Conservation (phyloP, 1,140 invertebrate genomes). For the Protaetia brevitarsis region DNA sequence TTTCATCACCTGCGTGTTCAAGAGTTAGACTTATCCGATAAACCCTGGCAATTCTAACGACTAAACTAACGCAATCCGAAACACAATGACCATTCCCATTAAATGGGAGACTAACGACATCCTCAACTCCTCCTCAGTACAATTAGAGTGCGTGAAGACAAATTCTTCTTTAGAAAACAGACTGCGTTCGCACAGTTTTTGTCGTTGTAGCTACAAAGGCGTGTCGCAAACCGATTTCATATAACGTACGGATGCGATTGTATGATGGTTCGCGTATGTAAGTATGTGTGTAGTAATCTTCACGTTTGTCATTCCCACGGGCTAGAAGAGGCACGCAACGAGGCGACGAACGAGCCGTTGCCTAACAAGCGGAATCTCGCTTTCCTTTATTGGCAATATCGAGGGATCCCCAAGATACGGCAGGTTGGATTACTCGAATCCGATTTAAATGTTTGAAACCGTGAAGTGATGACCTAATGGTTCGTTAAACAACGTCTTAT, state of each 20-base stretch:
- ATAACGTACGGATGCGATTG: slow-evolving; percentile 2
- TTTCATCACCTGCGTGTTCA: too few relatives aligned
- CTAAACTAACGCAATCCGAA: too few relatives aligned
- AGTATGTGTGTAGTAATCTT: too few relatives aligned
- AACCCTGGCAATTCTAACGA: too few relatives aligned
- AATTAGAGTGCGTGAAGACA: neutral
- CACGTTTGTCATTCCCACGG: neutral
- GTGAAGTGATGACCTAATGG: neutral
- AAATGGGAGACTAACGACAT: neutral
- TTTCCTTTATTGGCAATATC: neutral
- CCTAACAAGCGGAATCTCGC: neutral
- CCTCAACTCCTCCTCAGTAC: neutral
- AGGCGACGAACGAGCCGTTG: neutral
- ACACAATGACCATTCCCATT: neutral
- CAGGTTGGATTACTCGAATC: neutral
- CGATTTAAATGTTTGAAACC: neutral
- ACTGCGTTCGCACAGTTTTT: neutral
- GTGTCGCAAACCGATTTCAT: neutral
- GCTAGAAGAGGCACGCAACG: neutral
- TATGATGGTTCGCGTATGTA: neutral
- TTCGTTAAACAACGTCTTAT: slow-evolving; percentile 1
- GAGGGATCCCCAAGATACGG: neutral
- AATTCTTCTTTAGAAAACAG: neutral
- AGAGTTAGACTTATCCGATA: too few relatives aligned
- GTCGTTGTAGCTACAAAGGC: neutral